A percentile compares a stretch with the other conserved stretches of the same genome.
Evolutionary conservation across 2,888 invertebrate species (phyloP).

Genomic region (Cinara cedri): DNA sequence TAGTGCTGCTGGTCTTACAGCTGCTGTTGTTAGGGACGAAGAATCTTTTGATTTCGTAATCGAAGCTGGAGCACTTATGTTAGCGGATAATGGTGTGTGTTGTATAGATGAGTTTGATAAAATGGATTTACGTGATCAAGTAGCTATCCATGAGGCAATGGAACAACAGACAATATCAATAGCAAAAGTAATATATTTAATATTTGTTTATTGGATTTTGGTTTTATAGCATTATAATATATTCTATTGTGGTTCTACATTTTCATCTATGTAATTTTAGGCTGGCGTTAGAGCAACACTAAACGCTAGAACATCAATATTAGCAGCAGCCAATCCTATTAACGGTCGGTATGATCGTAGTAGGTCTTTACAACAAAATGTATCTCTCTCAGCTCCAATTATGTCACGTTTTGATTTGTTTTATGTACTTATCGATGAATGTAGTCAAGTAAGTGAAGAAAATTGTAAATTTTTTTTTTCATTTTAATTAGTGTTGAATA

Average conservation of each 20-base stretch:
- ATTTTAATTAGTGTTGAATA: neutral
- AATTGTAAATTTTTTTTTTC: neutral
- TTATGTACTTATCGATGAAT: slow-evolving; percentile 97
- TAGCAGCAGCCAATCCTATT: slow-evolving; percentile 98
- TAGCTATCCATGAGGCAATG: slow-evolving; percentile 99
- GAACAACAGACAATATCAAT: slow-evolving; percentile 99
- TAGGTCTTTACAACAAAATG: slow-evolving; percentile 93
- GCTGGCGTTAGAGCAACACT: slow-evolving; percentile 96
- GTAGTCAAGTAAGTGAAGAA: slow-evolving; percentile 73
- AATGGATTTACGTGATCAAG: slow-evolving; percentile 97
- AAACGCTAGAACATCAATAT: slow-evolving; percentile 95
- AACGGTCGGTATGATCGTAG: slow-evolving; percentile 95
- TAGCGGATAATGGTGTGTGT: slow-evolving; percentile 98
- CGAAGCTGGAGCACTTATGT: slow-evolving; percentile 99
- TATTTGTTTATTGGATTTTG: neutral
- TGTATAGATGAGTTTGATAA: slow-evolving; percentile 99
- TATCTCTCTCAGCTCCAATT: slow-evolving; percentile 91
- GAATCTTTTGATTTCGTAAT: slow-evolving; percentile 99
- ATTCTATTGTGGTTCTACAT: no score
- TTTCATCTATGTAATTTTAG: slow-evolving; percentile 63
- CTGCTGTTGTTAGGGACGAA: slow-evolving; percentile 97
- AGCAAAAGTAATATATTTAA: slow-evolving; percentile 74
- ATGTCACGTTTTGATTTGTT: slow-evolving; percentile 99
- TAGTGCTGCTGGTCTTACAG: slow-evolving; percentile 96
- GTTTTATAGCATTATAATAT: no score